Evolutionary conservation across 2,113 vertebrate species (phyloP), one percentile per base, ranked within the genome.

Genomic region (Lycaon pictus): DNA sequence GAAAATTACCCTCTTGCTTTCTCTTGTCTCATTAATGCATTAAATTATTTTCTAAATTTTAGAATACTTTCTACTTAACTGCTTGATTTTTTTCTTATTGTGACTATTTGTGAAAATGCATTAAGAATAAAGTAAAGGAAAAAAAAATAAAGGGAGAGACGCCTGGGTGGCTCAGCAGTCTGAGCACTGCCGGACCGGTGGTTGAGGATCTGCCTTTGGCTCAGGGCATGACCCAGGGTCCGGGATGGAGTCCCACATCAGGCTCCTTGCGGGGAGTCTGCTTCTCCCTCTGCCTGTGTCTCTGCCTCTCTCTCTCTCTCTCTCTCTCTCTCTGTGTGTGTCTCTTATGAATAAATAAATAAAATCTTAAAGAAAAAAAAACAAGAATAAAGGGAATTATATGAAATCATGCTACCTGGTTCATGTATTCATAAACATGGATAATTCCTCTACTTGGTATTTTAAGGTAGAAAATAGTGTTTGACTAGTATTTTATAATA

Each of bases 401-500:
- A 17, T 95, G 62, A 96, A 94, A 63, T 88, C 35, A 58, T 67
- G 20, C 72, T 84, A 43, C 76, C 16, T 91, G 56, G 63, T 43
- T 95, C 22, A 15, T 55, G n/a, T 77, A 56, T 19, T 87, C 35
- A 19, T 88, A 90, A 81, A 87, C n/a, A 37, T 1, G 5, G 17
- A 19, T 72, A 60, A 72, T 93, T 86, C 77, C 29, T 63, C 80
- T 89, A 37, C 56, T 51, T 84, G 48, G 20, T 56, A 25, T 95
- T 90, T 96, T 83, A 77, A 88, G n/a, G 76, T 43, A 37, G 8
- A 74, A 93, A 81, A 23, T 97, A 56, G 19, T 23, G 56, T 94
- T 67, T 88, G 62, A 88, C 51, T 94, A 56, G 79, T 77, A 72
- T 79, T 81, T 82, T 82, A 43, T 83, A 62, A 23, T 93, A 60